These are phyloP conservation scores for Habrosyne pyritoides DNA, from an alignment of 2,888 invertebrate genomes.

Conservation along the genomic window DNA sequence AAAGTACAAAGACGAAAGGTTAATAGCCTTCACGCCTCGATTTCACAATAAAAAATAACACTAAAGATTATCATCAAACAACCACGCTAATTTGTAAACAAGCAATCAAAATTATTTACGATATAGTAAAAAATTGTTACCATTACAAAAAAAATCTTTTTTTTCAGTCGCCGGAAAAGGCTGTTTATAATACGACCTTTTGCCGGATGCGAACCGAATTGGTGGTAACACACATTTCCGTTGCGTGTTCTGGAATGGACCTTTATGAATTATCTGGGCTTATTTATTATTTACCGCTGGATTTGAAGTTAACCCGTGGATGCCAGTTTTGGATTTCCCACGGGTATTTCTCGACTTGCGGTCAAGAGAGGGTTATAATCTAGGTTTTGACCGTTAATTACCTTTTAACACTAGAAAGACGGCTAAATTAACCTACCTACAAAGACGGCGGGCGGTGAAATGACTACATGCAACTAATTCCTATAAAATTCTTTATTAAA, in stretches of 20 bases:
- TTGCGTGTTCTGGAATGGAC: background rate
- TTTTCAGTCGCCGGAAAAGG: background rate
- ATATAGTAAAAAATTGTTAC: background rate
- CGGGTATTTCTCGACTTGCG: background rate
- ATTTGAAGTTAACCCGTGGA: background rate
- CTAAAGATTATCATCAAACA: background rate
- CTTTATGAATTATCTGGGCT: background rate
- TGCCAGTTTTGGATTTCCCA: background rate
- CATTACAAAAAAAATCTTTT: background rate
- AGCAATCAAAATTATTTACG: background rate
- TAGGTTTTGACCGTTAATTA: background rate
- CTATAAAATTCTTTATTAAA: too few relatives aligned
- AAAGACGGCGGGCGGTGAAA: too few relatives aligned
- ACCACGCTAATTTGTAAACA: background rate
- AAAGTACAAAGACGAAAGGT: background rate
- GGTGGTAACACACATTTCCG: slow-evolving; percentile 1
- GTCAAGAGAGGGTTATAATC: background rate
- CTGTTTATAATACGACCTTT: background rate
- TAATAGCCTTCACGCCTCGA: background rate
- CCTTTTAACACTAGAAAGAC: too few relatives aligned
- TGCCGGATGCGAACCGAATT: background rate
- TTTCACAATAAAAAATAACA: background rate
- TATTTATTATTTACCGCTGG: background rate
- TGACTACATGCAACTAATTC: too few relatives aligned
- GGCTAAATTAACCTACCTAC: too few relatives aligned